Base-by-base conservation (phyloP, 2,797 vertebrate species). In the Hoplostethus mediterraneus region DNA sequence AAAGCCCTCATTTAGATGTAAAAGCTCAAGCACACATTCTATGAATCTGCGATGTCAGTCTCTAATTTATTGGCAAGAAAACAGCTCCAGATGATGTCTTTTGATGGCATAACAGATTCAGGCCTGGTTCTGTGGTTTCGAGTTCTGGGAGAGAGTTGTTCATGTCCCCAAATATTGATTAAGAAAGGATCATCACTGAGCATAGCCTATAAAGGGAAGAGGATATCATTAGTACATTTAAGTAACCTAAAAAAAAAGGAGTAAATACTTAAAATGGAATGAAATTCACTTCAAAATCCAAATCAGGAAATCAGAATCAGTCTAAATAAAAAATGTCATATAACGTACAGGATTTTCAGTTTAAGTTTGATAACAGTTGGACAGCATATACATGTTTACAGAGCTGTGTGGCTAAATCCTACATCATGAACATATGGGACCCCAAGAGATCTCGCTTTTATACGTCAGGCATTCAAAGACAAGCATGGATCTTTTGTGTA, bases 391-490 rank as follows among this genome's bases (percentile, higher is more conserved):
- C 62, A 75, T 61, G 55, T 74, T 73, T 17, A 14, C 67, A 45
- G 49, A 77, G 59, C 76, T 60, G 67, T 80, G 49, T 56, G 71
- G 54, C 70, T 81, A 73, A 86, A 78, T 84, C 77, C 80, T 61
- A 59, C 79, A 79, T 74, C 71, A 70, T 10, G 74, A 86, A 66
- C 75, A 81, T 81, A 83, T 73, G 64, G 79, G 63, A 56, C 75
- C 65, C 67, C 38, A 66, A 28, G 55, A 79, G 74, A 77, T 65
- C 78, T 86, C 73, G 70, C 51, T 68, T 81, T 75, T 75, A 53
- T 55, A 72, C 77, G 70, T 86, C 89, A 85, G 79, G 75, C 78
- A 61, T 60, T 81, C 66, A 81, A 83, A 86, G 75, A 84, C 56
- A 67, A 73, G 63, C 77, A 63, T 60, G 67, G 65, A 51, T 48